phyloP scores from a whole-genome alignment of 2,888 invertebrate species.

The Corythucha ciliata region DNA sequence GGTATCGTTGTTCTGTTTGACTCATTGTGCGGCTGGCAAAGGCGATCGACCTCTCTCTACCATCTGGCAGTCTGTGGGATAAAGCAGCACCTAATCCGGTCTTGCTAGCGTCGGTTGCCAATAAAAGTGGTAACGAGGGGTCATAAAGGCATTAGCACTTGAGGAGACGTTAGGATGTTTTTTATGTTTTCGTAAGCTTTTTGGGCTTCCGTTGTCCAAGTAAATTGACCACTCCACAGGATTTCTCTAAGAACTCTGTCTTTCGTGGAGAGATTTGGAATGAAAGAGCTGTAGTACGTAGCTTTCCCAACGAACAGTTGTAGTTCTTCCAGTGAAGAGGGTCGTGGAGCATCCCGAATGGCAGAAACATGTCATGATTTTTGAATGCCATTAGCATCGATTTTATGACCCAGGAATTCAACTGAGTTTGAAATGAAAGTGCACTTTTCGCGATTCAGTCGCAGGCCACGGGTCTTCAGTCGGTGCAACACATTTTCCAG shows the following conservation, averaged over 20 bases:
- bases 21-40: constrained; percentile 39
- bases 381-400: constrained; percentile 9
- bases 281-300: constrained; percentile 8
- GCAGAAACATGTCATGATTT: no score
- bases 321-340: no score
- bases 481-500: constrained; percentile 15
- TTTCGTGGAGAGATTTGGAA: constrained; percentile 1
- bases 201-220: constrained; percentile 33
- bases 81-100: constrained; percentile 30
- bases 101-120: constrained; percentile 36
- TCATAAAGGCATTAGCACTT: constrained; percentile 34
- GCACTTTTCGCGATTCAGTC: constrained; percentile 14
- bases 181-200: constrained; percentile 36
- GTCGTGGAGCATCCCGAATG: no score
- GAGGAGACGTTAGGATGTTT: constrained; percentile 26
- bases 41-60: constrained; percentile 39
- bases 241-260: constrained; percentile 17
- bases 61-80: constrained; percentile 38
- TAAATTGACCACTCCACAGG: constrained; percentile 26
- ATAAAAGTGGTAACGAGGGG: constrained; percentile 33
- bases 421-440: constrained; percentile 5
- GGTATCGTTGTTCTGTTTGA: constrained; percentile 37
- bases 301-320: constrained; percentile 9
- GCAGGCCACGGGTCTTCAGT: constrained; percentile 5
- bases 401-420: constrained; percentile 19